Evolutionary conservation across 2,888 invertebrate species (phyloP).

Genomic region (Drosophila siamana): DNA sequence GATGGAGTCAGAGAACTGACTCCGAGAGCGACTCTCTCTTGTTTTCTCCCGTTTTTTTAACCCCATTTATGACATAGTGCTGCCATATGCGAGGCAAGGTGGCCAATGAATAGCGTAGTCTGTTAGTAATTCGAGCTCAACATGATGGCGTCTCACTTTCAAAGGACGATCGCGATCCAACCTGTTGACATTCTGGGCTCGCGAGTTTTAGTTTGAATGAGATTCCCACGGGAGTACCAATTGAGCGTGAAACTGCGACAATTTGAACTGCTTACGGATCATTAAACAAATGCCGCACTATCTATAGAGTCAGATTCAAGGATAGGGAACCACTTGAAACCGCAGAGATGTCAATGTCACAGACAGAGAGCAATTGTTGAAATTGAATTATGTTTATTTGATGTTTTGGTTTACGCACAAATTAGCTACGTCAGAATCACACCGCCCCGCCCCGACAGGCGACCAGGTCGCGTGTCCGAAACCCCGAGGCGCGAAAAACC

Average conservation of each 20-base stretch:
- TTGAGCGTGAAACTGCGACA: constrained; percentile 28
- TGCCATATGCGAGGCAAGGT: constrained; percentile 44
- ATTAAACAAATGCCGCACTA: constrained; percentile 59
- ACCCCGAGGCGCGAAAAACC: constrained; percentile 85
- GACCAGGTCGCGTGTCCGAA: constrained; percentile 72
- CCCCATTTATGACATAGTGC: constrained; percentile 2
- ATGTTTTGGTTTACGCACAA: constrained; percentile 82
- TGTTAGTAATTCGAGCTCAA: constrained; percentile 66
- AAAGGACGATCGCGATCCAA: constrained; percentile 38
- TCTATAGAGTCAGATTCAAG: constrained; percentile 14
- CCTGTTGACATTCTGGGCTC: constrained; percentile 60
- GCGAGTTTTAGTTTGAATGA: not conserved
- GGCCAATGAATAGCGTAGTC: constrained; percentile 8
- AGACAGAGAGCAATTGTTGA: constrained; percentile 80
- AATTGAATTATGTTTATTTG: constrained; percentile 85
- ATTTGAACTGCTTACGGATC: constrained; percentile 65
- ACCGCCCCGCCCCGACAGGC: constrained; percentile 54
- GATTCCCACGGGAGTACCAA: constrained; percentile 65
- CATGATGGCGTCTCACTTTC: constrained; percentile 47
- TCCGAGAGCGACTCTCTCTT: not conserved
- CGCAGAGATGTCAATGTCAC: constrained; percentile 56
- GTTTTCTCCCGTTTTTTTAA: constrained; percentile 4
- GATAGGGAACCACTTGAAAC: constrained; percentile 58
- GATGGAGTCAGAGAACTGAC: not conserved
- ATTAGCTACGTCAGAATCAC: constrained; percentile 84